phyloP scores from a whole-genome alignment of 2,797 vertebrate genomes.

The Sebastes matsubarae region DNA sequence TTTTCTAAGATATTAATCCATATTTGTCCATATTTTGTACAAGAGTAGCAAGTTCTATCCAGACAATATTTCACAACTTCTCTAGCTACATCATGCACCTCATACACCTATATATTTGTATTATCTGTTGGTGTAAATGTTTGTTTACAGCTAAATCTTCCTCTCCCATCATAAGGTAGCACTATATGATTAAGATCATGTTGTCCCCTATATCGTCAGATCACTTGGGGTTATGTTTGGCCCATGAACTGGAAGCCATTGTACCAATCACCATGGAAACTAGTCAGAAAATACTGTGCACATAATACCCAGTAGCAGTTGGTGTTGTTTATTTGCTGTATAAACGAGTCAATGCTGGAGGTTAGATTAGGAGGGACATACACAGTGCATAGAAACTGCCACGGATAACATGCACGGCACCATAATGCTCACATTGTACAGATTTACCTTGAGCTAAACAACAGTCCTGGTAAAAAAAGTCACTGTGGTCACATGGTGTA shows the following conservation, averaged over 20 bases:
- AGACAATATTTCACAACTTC: background rate
- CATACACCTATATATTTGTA: background rate
- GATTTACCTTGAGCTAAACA: conserved; percentile 9
- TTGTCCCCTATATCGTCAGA: background rate
- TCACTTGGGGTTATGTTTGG: conserved; percentile 1
- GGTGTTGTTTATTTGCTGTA: background rate
- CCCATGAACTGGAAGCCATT: conserved; percentile 5
- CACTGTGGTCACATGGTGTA: background rate
- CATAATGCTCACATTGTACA: background rate
- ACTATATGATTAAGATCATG: background rate
- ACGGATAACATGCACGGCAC: background rate
- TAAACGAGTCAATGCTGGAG: background rate
- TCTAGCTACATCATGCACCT: no score
- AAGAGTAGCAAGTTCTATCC: background rate
- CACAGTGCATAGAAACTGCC: background rate
- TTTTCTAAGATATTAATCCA: background rate
- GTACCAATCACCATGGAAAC: conserved; percentile 44
- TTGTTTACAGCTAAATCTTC: background rate
- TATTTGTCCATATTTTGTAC: background rate
- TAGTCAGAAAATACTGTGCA: background rate
- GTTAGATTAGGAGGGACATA: conserved; percentile 1
- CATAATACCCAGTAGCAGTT: background rate
- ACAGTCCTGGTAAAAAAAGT: background rate
- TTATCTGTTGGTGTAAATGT: background rate
- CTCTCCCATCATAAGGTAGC: background rate